Evolutionary conservation across 2,797 vertebrate species (phyloP).

Genomic region (Dallia pectoralis): DNA sequence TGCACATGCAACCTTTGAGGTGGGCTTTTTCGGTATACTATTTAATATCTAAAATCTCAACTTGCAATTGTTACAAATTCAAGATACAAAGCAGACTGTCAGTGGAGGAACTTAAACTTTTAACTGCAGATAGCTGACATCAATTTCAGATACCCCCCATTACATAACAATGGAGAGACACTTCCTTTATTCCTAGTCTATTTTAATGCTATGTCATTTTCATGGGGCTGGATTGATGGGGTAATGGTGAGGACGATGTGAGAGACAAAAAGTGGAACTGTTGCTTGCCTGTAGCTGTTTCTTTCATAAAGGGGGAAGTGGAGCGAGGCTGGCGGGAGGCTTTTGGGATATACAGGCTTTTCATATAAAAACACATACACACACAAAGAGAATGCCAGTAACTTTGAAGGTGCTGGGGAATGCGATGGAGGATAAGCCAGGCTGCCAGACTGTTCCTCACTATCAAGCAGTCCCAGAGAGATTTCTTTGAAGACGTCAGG

Average conservation of each 20-base stretch:
- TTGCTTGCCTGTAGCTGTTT: constrained; percentile 55
- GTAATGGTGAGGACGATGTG: constrained; percentile 42
- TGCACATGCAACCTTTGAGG: too few relatives aligned
- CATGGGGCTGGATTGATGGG: constrained; percentile 45
- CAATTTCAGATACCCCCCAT: too few relatives aligned
- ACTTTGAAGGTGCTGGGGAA: constrained; percentile 40
- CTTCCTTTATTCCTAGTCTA: constrained; percentile 70
- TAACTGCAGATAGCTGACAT: too few relatives aligned
- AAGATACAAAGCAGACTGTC: too few relatives aligned
- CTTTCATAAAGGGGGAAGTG: constrained; percentile 60
- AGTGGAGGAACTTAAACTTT: too few relatives aligned
- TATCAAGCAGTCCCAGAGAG: constrained; percentile 53
- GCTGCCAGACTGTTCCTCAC: constrained; percentile 46
- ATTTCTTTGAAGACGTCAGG: constrained; percentile 36
- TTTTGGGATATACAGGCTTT: neutral
- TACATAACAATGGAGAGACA: constrained; percentile 44
- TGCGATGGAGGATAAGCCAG: constrained; percentile 37
- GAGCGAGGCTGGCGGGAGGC: neutral
- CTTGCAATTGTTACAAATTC: too few relatives aligned
- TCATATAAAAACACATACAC: constrained; percentile 2
- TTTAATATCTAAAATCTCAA: too few relatives aligned
- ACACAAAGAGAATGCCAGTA: constrained; percentile 27
- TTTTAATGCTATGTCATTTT: constrained; percentile 73
- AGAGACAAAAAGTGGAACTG: constrained; percentile 48
- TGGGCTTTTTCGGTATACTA: too few relatives aligned